Evolutionary conservation across 2,797 vertebrate species (phyloP), one percentile per base, ranked within the genome.

Genomic region (Bradypus variegatus): DNA sequence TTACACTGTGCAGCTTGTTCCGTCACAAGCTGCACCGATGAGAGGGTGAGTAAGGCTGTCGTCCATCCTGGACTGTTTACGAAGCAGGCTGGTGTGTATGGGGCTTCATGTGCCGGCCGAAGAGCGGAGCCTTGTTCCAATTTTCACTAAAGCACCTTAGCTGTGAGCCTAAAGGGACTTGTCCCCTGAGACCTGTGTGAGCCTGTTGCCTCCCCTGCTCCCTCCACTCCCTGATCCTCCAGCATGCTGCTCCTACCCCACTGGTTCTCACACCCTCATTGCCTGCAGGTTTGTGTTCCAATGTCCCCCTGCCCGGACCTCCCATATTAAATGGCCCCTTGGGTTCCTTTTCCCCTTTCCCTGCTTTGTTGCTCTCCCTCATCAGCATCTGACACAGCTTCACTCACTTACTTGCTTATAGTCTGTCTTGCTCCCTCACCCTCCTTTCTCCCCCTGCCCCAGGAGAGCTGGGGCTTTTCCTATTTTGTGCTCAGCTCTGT

Each of bases 191-290:
- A 36, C 48, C 70, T 36, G 11, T 1, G 48, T 5, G 23, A 27
- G 55, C 23, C 8, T n/a, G n/a, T n/a, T n/a, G n/a, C 5, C 0
- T n/a, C n/a, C 53, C 50, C 9, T 18, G 2, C 18, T 8, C 21
- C 19, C 25, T 8, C 36, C 6, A 4, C 18, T 29, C 13, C 3
- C 19, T 8, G 14, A 19, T 6, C 60, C 45, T 58, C 48, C 36
- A 1, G 60, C 58, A 36, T 69, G 41, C n/a, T 6, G 7, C 13
- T 25, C 55, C 53, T 27, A 10, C 23, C 31, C 14, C 23, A 15
- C 14, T n/a, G 29, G 70, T 10, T 3, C 45, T 25, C 23, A 33
- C 2, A 3, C 18, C 55, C 60, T 72, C 21, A 5, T 15, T 31
- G 38, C 60, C 13, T 23, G 8, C 33, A 25, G 36, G 9, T 76